Evolutionary conservation across 1,140 invertebrate species (phyloP), one percentile per base, ranked within the genome.

Genomic region (Macrobrachium nipponense): DNA sequence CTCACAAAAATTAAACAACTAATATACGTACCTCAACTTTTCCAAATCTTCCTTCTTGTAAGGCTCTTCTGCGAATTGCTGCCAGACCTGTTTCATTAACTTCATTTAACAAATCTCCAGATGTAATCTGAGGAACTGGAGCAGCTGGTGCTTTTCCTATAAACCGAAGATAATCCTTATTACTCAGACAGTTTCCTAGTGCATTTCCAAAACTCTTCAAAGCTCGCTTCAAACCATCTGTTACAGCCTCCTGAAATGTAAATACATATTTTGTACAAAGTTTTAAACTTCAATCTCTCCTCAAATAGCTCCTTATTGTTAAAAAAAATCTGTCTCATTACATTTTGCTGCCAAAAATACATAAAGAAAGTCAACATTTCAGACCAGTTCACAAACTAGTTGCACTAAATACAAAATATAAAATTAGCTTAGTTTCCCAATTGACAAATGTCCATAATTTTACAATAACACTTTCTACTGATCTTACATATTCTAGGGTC

Each of bases 201-300:
- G 90, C 90, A 90, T 92, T 92, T 64, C 92, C 92, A 90, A 92
- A 92, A 88, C 91, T 91, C 87, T 92, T 92, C 27, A 92, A 87
- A 27, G 92, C 92, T 88, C 92, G 89, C 86, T 92, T 92, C 44
- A 92, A 85, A 10, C 92, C 92, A 91, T 92, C 92, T 61, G 92
- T 92, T 17, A 92, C 92, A n/a, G 92, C 91, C 89, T 92, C 92
- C 89, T 90, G 82, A 51, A 82, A 51, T 51, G 51, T 51, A 51
- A 51, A 51, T 6, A 51, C 51, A 51, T 51, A 51, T 51, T 51
- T 51, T 51, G 51, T 51, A 2, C 51, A 51, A 51, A 51, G 27
- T 36, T 4, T 36, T 36, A 36, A 36, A 36, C 27, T 36, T 36
- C 27, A 36, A 36, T 36, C 27, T 4, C 27, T 36, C 27, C 27